Evolutionary conservation across 2,888 invertebrate species (phyloP).

Genomic region (Cerceris rybyensis): DNA sequence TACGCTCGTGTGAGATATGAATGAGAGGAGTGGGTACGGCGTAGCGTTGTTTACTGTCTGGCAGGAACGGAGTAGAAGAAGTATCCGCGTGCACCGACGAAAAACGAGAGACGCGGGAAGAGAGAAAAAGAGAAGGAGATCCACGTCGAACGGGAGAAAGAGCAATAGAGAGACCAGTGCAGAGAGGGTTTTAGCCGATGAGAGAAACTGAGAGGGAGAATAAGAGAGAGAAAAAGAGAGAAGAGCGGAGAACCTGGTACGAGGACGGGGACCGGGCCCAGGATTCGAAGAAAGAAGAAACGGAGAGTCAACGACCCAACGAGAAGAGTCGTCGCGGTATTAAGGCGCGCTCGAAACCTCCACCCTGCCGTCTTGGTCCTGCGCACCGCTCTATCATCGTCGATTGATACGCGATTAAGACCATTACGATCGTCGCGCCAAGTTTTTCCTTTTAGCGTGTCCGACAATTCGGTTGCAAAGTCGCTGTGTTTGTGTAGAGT

Average conservation of each 20-base stretch:
- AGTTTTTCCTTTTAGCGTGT: not conserved
- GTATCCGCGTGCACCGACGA: constrained; percentile 64
- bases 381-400: constrained; percentile 35
- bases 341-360: constrained; percentile 68
- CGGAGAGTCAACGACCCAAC: constrained; percentile 78
- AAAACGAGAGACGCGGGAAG: constrained; percentile 47
- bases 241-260: constrained; percentile 62
- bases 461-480: not conserved
- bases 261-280: constrained; percentile 70
- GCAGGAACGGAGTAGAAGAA: constrained; percentile 65
- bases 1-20: constrained; percentile 69
- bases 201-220: constrained; percentile 49
- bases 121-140: constrained; percentile 5
- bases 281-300: constrained; percentile 79
- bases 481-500: not conserved
- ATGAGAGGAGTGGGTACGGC: constrained; percentile 67
- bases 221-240: constrained; percentile 54
- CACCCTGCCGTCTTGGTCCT: constrained; percentile 27
- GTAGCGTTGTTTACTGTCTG: constrained; percentile 78
- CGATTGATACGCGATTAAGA: constrained; percentile 53
- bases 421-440: constrained; percentile 15
- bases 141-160: constrained; percentile 12
- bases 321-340: constrained; percentile 68
- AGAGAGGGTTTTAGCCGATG: constrained; percentile 42
- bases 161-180: constrained; percentile 8